Conservation (phyloP, 2,113 vertebrate genomes). For the Gallinago paraguaiae region DNA sequence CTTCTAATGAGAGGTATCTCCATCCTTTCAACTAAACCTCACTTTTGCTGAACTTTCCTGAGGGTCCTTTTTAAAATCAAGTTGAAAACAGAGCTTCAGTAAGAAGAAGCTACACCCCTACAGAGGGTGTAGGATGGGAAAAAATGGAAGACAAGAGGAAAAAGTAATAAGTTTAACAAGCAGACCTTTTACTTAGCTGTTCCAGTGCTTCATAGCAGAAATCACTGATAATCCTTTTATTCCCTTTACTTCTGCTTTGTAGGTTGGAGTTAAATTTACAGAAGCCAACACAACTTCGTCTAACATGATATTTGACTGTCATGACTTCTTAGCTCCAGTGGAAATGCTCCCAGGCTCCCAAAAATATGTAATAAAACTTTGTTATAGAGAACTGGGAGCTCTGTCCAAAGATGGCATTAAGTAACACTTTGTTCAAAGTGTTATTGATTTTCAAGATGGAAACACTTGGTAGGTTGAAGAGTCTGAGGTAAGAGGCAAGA, state of each 20-base stretch:
- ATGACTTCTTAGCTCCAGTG: neutral
- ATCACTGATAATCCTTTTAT: neutral
- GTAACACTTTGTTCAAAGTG: neutral
- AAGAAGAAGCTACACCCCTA: neutral
- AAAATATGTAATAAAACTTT: neutral
- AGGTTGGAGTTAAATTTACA: neutral
- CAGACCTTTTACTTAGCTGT: neutral
- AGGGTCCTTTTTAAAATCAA: neutral
- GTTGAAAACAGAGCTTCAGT: neutral
- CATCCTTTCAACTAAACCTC: neutral
- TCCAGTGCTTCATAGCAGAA: neutral
- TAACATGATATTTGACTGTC: neutral
- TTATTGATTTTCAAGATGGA: neutral
- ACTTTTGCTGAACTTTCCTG: neutral
- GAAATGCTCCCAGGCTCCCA: neutral
- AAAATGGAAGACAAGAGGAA: neutral
- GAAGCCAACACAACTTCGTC: neutral
- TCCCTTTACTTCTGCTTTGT: neutral
- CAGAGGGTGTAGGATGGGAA: neutral
- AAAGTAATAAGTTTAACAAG: neutral
- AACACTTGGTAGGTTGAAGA: neutral
- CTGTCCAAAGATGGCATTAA: neutral
- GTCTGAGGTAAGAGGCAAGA: neutral
- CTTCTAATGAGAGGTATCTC: neutral
- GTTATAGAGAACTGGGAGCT: neutral